Conservation (phyloP, 64 coral and sea anemone species). For the Porites australiensis region DNA sequence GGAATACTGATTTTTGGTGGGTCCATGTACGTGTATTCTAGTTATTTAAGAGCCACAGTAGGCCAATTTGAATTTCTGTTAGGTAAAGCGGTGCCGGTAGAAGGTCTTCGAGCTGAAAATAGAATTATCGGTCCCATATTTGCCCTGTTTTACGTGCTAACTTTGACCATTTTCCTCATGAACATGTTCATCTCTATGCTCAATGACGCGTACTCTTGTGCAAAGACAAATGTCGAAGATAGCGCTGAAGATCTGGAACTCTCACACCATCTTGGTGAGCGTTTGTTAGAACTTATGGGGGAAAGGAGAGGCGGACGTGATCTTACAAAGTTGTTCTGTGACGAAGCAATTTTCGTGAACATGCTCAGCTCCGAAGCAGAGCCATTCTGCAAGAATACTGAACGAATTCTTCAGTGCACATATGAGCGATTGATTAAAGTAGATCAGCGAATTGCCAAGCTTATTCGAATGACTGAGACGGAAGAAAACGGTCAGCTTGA, state of each 20-base stretch:
- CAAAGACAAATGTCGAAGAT: background rate
- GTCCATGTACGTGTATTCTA: background rate
- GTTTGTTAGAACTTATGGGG: background rate
- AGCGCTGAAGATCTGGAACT: background rate
- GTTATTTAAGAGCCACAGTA: background rate
- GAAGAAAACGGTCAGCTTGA: background rate
- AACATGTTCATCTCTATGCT: background rate
- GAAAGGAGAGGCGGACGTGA: background rate
- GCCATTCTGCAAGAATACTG: background rate
- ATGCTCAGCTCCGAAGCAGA: constrained; percentile 7
- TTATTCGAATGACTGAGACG: background rate
- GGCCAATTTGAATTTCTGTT: background rate
- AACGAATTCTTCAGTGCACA: constrained; percentile 1
- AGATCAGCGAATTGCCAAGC: background rate
- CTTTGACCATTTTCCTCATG: constrained; percentile 2
- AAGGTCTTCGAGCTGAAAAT: background rate
- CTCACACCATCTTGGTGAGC: background rate
- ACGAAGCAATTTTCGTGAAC: constrained; percentile 9
- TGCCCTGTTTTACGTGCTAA: background rate
- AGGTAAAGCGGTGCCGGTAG: background rate
- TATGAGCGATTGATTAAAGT: background rate
- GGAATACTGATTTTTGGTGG: background rate
- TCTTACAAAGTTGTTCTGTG: background rate
- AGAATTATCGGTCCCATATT: background rate
- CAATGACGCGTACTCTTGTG: background rate